Conservation (phyloP, 2,888 invertebrate species). For the Choreutis nemorana region DNA sequence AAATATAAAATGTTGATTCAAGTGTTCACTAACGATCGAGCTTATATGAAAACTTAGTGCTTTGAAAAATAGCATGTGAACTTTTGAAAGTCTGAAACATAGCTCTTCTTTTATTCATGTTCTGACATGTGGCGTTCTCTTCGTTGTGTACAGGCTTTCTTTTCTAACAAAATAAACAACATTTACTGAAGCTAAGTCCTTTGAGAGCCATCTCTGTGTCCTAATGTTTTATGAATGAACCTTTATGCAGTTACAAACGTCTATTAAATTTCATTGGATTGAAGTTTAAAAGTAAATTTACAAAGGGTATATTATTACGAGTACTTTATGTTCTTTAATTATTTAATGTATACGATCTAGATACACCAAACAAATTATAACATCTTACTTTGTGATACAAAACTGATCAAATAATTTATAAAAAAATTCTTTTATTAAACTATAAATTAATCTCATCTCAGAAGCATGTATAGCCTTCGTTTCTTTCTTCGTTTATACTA, state of each 20-base stretch:
- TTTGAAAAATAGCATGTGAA: conserved; percentile 52
- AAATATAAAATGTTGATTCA: conserved; percentile 22
- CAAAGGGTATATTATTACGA: too few species aligned
- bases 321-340: too few species aligned
- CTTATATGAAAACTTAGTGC: conserved; percentile 36
- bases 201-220: conserved; percentile 44
- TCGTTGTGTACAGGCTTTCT: conserved; percentile 58
- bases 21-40: conserved; percentile 28
- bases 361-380: too few species aligned
- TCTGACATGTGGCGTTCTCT: conserved; percentile 60
- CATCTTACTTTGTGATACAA: too few species aligned
- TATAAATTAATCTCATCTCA: too few species aligned
- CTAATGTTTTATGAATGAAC: conserved; percentile 61
- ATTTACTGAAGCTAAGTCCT: conserved; percentile 59
- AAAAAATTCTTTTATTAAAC: too few species aligned
- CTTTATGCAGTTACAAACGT: conserved; percentile 47
- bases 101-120: conserved; percentile 63
- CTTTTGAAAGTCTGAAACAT: conserved; percentile 61
- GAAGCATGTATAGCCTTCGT: too few species aligned
- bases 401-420: too few species aligned
- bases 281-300: too few species aligned
- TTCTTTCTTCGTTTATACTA: too few species aligned
- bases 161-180: conserved; percentile 63
- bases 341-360: too few species aligned
- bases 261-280: too few species aligned